Evolutionary conservation across 1,140 invertebrate genomes (phyloP), one percentile per base, ranked within the genome.

Genomic region (Magallana ariakensis): DNA sequence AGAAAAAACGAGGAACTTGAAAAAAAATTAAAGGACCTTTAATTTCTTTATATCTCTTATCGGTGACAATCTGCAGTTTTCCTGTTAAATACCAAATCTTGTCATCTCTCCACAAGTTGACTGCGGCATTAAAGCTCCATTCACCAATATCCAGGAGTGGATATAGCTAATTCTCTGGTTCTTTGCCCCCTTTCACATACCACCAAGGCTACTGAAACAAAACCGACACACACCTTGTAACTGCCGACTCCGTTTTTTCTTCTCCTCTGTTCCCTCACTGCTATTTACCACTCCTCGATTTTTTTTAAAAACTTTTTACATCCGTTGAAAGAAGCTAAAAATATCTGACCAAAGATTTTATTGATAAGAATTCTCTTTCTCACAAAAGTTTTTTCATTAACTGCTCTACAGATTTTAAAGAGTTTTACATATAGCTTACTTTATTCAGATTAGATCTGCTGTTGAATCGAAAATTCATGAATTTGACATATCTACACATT

Each of bases 61-160:
- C 66, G 33, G 13, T 26, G 19, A n/a, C 66, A 75, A 75, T 75
- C 66, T 33, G 66, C 66, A 75, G 33, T 75, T 75, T 26, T 33
- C 66, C 22, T 26, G 33, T 75, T 75, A 75, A 75, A 75, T 33
- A 75, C 33, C 66, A 26, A 26, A 75, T 26, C 19, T 75, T 75
- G 19, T 26, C 66, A 22, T 75, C 19, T 75, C 22, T 19, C 33
- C 22, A 75, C 66, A 75, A 22, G 66, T 33, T 46, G 22, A 75
- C 22, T 75, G 10, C 33, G 66, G 66, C 66, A 75, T 75, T 33
- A 33, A 75, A 75, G 22, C 33, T 33, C 26, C 22, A 70, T 70
- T 70, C 66, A 70, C 22, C 33, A 70, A 70, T 7, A 26, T 33
- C 1, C 33, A 33, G 33, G 33, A 11, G 66, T 26, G 13, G 66